A percentile compares a stretch with the other conserved stretches of the same genome.
phyloP scores from a whole-genome alignment of 2,888 invertebrate genomes.

The Lobophora halterata region DNA sequence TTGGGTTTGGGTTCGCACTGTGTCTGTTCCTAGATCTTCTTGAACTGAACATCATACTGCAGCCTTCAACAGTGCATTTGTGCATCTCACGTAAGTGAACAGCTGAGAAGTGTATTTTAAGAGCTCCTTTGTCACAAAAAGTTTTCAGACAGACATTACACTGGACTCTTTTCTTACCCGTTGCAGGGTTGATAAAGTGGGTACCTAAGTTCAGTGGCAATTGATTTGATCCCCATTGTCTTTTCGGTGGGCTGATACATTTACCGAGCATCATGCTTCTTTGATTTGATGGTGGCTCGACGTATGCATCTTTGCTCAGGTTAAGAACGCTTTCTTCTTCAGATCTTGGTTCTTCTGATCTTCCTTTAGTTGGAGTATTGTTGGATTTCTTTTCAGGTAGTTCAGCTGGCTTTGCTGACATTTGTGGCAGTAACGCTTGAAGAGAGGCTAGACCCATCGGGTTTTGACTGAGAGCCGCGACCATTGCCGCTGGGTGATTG shows the following conservation, averaged over 20 bases:
- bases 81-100: constrained; percentile 99
- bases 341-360: constrained; percentile 51
- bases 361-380: constrained; percentile 47
- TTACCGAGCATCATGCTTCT: constrained; percentile 81
- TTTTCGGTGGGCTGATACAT: constrained; percentile 87
- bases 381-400: constrained; percentile 63
- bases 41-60: constrained; percentile 99
- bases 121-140: constrained; percentile 99
- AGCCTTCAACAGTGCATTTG: constrained; percentile 98
- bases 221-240: constrained; percentile 88
- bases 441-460: constrained; percentile 83
- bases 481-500: constrained; percentile 83
- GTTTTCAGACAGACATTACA: constrained; percentile 99
- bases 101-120: constrained; percentile 99
- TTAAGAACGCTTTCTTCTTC: constrained; percentile 73
- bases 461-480: constrained; percentile 82
- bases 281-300: constrained; percentile 59
- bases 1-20: constrained; percentile 99
- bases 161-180: constrained; percentile 97
- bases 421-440: constrained; percentile 82
- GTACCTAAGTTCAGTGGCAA: constrained; percentile 92
- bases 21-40: constrained; percentile 97
- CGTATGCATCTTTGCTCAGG: constrained; percentile 70
- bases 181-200: constrained; percentile 94
- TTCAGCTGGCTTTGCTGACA: constrained; percentile 76